Conservation (phyloP, 2,113 vertebrate genomes). For the Cromileptes altivelis region DNA sequence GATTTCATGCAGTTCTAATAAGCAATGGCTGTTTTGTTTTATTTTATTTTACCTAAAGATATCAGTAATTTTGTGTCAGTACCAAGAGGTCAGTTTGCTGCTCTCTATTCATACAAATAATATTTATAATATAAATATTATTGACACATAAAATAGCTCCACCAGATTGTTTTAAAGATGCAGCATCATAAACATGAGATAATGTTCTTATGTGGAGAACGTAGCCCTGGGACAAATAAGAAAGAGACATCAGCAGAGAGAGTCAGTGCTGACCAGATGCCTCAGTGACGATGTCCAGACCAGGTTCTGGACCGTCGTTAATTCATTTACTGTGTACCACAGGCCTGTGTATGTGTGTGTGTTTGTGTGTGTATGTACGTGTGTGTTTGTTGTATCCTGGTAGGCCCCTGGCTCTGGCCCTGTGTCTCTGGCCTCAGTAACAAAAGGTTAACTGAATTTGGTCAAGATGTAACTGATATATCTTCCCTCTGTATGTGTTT, state of each 20-base stretch:
- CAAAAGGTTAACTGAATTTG: slow-evolving; percentile 79
- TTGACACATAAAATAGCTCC: neutral
- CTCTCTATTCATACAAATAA: neutral
- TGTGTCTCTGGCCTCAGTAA: slow-evolving; percentile 64
- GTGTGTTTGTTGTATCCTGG: slow-evolving; percentile 57
- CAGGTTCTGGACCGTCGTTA: slow-evolving; percentile 66
- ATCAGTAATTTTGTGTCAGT: neutral
- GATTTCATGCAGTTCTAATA: too few relatives aligned
- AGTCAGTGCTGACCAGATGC: slow-evolving; percentile 68
- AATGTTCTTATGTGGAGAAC: slow-evolving; percentile 50
- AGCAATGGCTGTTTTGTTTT: too few relatives aligned
- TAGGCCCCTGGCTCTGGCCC: slow-evolving; percentile 58
- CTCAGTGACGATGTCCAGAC: slow-evolving; percentile 75
- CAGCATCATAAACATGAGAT: slow-evolving; percentile 18
- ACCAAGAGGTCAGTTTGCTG: neutral
- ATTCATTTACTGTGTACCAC: slow-evolving; percentile 71
- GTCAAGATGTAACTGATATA: slow-evolving; percentile 67
- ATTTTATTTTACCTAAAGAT: neutral
- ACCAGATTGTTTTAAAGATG: slow-evolving; percentile 13
- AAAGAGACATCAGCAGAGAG: slow-evolving; percentile 56
- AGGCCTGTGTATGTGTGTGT: slow-evolving; percentile 51
- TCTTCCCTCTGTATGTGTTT: slow-evolving; percentile 53
- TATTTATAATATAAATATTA: neutral
- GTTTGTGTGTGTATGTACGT: slow-evolving; percentile 42
- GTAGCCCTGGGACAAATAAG: slow-evolving; percentile 50